Conservation (phyloP, 1,140 invertebrate genomes). For the Drosophila micromelanica region DNA sequence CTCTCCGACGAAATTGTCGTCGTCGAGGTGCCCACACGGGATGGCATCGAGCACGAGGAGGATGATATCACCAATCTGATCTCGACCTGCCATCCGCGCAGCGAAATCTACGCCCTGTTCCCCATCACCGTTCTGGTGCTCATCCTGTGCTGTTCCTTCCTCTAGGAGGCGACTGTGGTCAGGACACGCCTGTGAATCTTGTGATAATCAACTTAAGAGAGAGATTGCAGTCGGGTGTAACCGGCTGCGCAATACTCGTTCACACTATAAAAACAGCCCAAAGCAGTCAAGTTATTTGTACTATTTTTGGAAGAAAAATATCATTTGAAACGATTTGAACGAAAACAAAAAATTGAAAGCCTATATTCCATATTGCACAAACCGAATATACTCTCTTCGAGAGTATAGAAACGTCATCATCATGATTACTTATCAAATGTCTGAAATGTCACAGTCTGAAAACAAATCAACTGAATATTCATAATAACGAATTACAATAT, state of each 20-base stretch:
- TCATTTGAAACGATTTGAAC: no score
- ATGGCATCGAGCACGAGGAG: conserved; percentile 90
- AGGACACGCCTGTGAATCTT: conserved; percentile 39
- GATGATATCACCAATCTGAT: conserved; percentile 89
- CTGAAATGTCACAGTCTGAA: conserved; percentile 59
- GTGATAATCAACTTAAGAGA: conserved; percentile 66
- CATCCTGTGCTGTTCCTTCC: conserved; percentile 91
- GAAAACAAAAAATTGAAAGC: no score
- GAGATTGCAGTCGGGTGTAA: background rate
- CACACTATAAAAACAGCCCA: no score
- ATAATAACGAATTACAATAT: conserved; percentile 12
- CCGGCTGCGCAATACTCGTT: no score
- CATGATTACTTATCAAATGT: conserved; percentile 42
- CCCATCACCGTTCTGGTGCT: conserved; percentile 90
- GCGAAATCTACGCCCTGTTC: conserved; percentile 91
- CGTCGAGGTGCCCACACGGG: conserved; percentile 91
- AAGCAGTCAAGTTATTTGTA: no score
- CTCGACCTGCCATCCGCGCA: conserved; percentile 91
- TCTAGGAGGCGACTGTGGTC: conserved; percentile 81
- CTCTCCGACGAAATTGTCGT: conserved; percentile 91
- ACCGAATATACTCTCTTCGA: background rate
- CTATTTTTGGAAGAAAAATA: no score
- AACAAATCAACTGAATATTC: conserved; percentile 53
- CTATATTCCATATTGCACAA: no score
- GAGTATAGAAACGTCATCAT: conserved; percentile 6